A percentile compares a stretch with the other conserved stretches of the same genome.
Evolutionary conservation across 2,113 vertebrate genomes (phyloP).

Genomic region (Chaetura pelagica): DNA sequence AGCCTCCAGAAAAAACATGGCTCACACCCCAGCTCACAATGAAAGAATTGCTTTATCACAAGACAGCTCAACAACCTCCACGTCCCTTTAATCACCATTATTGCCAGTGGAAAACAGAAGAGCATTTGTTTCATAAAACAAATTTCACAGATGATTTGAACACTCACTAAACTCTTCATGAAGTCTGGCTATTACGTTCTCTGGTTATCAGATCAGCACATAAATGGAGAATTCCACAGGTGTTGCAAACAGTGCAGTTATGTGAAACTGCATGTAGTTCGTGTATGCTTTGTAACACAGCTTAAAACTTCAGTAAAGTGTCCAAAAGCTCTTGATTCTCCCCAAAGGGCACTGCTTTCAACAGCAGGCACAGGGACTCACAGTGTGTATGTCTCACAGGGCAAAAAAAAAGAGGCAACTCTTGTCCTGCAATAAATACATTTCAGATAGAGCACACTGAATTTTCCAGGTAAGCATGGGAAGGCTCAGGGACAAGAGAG

Average conservation of each 20-base stretch:
- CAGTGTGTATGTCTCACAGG: rapidly evolving
- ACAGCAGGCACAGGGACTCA: background rate
- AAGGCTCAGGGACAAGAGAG: background rate
- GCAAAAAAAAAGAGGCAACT: no score
- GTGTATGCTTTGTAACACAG: rapidly evolving
- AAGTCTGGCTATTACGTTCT: background rate
- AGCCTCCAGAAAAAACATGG: background rate
- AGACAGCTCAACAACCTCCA: background rate
- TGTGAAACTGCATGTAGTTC: rapidly evolving
- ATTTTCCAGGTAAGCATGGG: rapidly evolving
- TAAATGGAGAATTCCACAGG: background rate
- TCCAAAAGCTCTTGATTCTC: background rate
- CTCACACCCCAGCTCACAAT: rapidly evolving
- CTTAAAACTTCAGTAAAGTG: rapidly evolving
- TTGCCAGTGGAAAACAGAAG: background rate
- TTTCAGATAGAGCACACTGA: rapidly evolving
- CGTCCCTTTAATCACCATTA: rapidly evolving
- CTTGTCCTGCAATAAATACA: rapidly evolving
- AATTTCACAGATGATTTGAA: background rate
- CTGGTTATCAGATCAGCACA: background rate
- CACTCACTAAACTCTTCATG: background rate
- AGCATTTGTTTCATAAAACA: background rate
- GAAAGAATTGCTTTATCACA: background rate
- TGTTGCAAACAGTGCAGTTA: rapidly evolving
- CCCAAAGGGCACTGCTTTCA: background rate